Conservation (phyloP, 2,888 invertebrate species). For the Gerris lacustris region DNA sequence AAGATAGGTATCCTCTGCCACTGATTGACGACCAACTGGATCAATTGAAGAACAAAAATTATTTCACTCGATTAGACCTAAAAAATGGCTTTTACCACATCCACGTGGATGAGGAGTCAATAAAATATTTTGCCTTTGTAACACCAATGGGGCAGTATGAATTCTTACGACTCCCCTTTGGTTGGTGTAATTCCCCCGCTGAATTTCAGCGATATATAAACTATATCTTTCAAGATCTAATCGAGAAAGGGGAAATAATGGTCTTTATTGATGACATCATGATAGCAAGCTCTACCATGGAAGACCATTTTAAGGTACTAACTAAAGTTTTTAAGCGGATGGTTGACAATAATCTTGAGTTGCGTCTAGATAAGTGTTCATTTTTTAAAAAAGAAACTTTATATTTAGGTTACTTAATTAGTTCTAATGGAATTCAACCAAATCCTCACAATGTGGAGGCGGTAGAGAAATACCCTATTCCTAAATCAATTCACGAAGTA, state of each 20-base stretch:
- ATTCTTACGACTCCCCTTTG: slow-evolving; percentile 12
- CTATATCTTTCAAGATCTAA: slow-evolving; percentile 12
- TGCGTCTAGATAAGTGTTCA: slow-evolving; percentile 30
- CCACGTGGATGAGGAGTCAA: not conserved
- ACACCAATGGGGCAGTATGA: slow-evolving; percentile 12
- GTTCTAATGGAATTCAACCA: slow-evolving; percentile 27
- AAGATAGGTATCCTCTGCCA: slow-evolving; percentile 12
- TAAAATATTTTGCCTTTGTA: slow-evolving; percentile 4
- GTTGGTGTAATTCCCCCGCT: slow-evolving; percentile 11
- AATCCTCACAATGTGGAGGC: slow-evolving; percentile 29
- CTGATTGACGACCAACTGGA: slow-evolving; percentile 17
- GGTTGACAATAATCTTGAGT: slow-evolving; percentile 23
- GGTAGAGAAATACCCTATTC: slow-evolving; percentile 29
- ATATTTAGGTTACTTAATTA: slow-evolving; percentile 30
- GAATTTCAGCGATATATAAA: slow-evolving; percentile 13
- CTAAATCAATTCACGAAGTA: slow-evolving; percentile 25
- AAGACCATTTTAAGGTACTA: slow-evolving; percentile 2
- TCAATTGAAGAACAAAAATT: slow-evolving; percentile 2
- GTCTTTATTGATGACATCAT: slow-evolving; percentile 7
- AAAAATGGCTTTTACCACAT: slow-evolving; percentile 15
- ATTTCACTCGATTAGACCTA: slow-evolving; percentile 11
- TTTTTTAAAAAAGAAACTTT: slow-evolving; percentile 28
- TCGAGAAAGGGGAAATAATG: not conserved
- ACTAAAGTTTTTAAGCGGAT: slow-evolving; percentile 10
- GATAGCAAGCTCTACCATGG: not conserved